phyloP scores from a whole-genome alignment of 2,113 vertebrate genomes.

The Aldabrachelys gigantea region DNA sequence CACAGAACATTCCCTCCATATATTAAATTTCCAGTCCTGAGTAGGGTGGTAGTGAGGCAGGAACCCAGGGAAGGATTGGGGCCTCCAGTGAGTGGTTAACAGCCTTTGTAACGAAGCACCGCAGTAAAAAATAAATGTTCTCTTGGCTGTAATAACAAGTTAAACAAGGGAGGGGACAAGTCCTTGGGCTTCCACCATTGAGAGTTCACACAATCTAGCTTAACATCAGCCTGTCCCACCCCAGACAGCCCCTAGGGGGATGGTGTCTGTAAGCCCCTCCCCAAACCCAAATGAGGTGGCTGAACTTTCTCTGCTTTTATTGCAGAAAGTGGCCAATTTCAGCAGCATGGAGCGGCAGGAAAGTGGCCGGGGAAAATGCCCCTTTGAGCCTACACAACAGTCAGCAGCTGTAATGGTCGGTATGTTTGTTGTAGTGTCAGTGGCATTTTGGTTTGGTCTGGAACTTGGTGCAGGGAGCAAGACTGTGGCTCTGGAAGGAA shows the following conservation, averaged over 20 bases:
- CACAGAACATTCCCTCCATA: not conserved
- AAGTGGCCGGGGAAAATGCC: conserved; percentile 88
- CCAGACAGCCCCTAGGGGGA: not conserved
- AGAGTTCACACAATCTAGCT: not conserved
- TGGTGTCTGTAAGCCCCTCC: not conserved
- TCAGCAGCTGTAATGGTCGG: conserved; percentile 88
- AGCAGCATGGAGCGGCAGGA: conserved; percentile 81
- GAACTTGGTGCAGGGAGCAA: not conserved
- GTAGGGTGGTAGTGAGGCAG: not conserved
- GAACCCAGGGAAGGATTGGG: not conserved
- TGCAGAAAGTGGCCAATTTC: conserved; percentile 82
- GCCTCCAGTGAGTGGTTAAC: not conserved
- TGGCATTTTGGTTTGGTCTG: not conserved
- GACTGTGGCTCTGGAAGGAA: not conserved
- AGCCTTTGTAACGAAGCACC: not conserved
- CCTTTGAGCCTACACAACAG: conserved; percentile 89
- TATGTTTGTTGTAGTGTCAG: not conserved
- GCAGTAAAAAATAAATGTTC: not conserved
- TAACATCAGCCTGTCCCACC: not conserved
- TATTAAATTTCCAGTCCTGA: not conserved
- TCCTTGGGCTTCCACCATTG: not conserved
- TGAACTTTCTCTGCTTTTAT: not conserved
- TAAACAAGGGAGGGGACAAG: not conserved
- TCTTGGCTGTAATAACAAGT: not conserved
- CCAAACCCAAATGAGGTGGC: not conserved